phyloP scores from a whole-genome alignment of 2,797 vertebrate genomes.

The Clarias platycephalus region DNA sequence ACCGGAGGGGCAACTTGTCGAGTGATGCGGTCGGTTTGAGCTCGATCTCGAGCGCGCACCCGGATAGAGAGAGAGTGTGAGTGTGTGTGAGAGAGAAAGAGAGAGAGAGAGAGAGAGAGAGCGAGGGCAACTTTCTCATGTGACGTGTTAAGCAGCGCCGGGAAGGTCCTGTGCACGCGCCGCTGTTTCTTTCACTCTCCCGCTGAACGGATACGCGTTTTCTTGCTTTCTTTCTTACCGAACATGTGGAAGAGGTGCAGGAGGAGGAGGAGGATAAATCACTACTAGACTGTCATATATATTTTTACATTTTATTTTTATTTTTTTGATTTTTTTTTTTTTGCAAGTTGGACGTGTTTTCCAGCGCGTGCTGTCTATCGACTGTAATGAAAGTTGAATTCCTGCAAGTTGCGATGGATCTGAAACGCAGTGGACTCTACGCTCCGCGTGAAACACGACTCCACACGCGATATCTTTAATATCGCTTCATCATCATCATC shows the following conservation, averaged over 20 bases:
- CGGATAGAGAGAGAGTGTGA: not conserved
- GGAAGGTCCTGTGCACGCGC: not conserved
- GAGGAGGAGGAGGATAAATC: not conserved
- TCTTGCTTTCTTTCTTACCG: not conserved
- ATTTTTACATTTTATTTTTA: not conserved
- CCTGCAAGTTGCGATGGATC: conserved; percentile 48
- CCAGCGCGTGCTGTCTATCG: not conserved
- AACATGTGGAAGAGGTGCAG: conserved; percentile 36
- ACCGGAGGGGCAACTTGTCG: conserved; percentile 49
- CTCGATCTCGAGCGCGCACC: not conserved
- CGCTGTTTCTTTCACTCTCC: not conserved
- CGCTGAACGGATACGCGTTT: not conserved
- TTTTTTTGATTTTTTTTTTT: not conserved
- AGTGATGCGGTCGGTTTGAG: conserved; percentile 47
- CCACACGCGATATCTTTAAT: conserved; percentile 28
- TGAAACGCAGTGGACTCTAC: conserved; percentile 39
- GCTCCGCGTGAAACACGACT: conserved; percentile 39
- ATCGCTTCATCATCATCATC: not conserved
- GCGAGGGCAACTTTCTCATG: conserved; percentile 43
- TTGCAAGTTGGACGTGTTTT: not conserved
- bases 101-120: conserved; percentile 1
- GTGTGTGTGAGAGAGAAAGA: not conserved
- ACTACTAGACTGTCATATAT: not conserved
- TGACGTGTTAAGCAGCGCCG: not conserved
- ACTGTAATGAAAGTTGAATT: not conserved